Conservation (phyloP, 2,888 invertebrate species). For the Drosophila infuscata region DNA sequence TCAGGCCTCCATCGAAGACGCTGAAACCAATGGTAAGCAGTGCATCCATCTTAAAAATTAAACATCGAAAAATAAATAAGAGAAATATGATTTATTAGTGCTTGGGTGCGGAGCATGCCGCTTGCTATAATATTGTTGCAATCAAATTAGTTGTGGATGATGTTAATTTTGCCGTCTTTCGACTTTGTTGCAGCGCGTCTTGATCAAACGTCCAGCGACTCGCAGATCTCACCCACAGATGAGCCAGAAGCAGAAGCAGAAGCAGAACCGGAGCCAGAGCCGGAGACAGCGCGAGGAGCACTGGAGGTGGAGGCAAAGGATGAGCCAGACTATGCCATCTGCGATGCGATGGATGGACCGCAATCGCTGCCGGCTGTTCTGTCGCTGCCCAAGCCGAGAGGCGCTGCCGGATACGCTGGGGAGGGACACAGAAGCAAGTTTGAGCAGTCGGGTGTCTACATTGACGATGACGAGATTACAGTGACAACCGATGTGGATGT, state of each 20-base stretch:
- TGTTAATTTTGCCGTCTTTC: neutral
- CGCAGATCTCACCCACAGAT: conserved; percentile 85
- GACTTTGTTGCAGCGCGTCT: conserved; percentile 87
- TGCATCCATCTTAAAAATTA: neutral
- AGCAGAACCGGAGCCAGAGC: conserved; percentile 54
- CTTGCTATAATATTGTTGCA: neutral
- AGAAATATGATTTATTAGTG: neutral
- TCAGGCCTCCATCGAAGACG: conserved; percentile 90
- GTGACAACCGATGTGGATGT: conserved; percentile 76
- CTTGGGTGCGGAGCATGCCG: too few species aligned
- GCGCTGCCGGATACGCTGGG: conserved; percentile 70
- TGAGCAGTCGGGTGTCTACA: conserved; percentile 84
- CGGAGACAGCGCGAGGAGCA: conserved; percentile 39
- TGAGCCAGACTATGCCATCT: conserved; percentile 35
- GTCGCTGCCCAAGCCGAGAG: neutral
- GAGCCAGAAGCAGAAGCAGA: conserved; percentile 75
- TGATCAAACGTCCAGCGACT: conserved; percentile 85
- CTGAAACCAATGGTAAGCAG: conserved; percentile 88
- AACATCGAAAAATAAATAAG: neutral
- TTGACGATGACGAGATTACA: conserved; percentile 85
- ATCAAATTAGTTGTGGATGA: neutral
- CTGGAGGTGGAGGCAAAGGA: conserved; percentile 5
- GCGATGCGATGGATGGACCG: conserved; percentile 69
- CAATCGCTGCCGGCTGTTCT: conserved; percentile 76
- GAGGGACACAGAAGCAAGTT: conserved; percentile 74